A percentile compares a stretch with the other conserved stretches of the same genome.
Conservation (phyloP, 2,113 vertebrate genomes). For the Podilymbus podiceps region DNA sequence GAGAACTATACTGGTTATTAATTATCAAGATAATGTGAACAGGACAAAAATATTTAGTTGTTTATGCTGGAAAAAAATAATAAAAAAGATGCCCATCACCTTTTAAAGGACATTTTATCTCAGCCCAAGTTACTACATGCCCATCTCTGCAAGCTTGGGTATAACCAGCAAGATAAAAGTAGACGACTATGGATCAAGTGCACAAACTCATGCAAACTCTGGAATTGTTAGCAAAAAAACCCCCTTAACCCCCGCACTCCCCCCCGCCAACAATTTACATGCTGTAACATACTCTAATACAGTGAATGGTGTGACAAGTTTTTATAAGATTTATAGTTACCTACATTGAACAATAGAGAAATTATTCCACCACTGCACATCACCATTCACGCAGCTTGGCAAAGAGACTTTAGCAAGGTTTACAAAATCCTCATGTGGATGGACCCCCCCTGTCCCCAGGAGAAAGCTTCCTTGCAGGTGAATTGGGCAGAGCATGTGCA, state of each 20-base stretch:
- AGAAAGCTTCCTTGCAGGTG: neutral
- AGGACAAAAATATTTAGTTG: neutral
- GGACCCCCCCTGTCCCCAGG: accelerated
- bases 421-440: neutral
- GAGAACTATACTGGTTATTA: neutral
- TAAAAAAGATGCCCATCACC: neutral
- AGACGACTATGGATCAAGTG: neutral
- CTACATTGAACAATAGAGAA: neutral
- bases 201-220: neutral
- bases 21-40: neutral
- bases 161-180: neutral
- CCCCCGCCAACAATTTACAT: neutral
- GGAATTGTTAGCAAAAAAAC: neutral
- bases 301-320: neutral
- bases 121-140: neutral
- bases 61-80: neutral
- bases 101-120: neutral
- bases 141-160: neutral
- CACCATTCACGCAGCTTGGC: neutral
- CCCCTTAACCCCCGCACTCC: neutral
- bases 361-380: accelerated
- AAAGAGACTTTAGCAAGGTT: neutral
- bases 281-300: neutral
- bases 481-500: neutral
- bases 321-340: neutral